Evolutionary conservation across 2,888 invertebrate genomes (phyloP).

Genomic region (Agriopis aurantiaria): DNA sequence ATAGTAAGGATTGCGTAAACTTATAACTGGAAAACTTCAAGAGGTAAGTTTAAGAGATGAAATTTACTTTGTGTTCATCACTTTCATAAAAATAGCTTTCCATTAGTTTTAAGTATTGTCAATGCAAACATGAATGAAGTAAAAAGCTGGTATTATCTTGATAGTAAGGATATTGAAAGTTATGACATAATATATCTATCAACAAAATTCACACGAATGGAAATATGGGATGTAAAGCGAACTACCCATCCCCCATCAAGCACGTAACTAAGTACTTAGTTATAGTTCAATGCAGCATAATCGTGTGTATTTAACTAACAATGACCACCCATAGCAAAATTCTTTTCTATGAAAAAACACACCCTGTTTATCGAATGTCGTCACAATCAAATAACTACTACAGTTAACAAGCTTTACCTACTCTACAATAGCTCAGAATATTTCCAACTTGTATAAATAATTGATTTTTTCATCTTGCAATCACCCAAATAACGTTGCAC

Average conservation of each 20-base stretch:
- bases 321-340: slow-evolving; percentile 14
- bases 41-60: slow-evolving; percentile 55
- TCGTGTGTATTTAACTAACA: slow-evolving; percentile 47
- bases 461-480: slow-evolving; percentile 41
- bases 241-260: not conserved
- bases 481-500: slow-evolving; percentile 29
- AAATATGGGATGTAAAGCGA: not conserved
- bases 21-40: slow-evolving; percentile 61
- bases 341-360: slow-evolving; percentile 16
- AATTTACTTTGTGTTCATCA: not conserved
- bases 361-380: slow-evolving; percentile 12
- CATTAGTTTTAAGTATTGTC: slow-evolving; percentile 3
- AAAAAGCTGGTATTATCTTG: not conserved
- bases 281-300: slow-evolving; percentile 47
- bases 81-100: not conserved
- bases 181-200: not conserved
- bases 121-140: slow-evolving; percentile 5
- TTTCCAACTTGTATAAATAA: slow-evolving; percentile 18
- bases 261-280: not conserved
- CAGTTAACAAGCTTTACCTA: slow-evolving; percentile 2
- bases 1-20: slow-evolving; percentile 80
- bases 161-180: not conserved
- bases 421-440: slow-evolving; percentile 4
- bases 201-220: not conserved
- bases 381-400: slow-evolving; percentile 9